Conservation (phyloP, 2,888 invertebrate genomes). For the Caenorhabditis angaria region DNA sequence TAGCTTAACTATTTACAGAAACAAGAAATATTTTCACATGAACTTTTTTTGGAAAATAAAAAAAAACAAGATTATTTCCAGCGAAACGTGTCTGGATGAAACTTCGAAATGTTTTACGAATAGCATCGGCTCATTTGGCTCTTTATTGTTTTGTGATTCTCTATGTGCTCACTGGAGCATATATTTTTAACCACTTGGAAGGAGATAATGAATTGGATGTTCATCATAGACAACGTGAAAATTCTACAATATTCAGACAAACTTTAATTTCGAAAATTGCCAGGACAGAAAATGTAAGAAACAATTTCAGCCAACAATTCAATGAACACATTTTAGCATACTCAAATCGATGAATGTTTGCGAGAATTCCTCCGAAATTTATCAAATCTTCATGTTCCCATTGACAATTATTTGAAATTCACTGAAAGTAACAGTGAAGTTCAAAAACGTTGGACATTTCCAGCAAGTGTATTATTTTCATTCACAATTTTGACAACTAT, state of each 20-base stretch:
- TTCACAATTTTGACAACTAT: constrained; percentile 71
- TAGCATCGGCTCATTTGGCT: constrained; percentile 63
- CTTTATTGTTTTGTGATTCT: constrained; percentile 66
- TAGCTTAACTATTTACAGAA: neutral
- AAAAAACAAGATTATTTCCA: constrained; percentile 14
- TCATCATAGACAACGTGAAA: constrained; percentile 52
- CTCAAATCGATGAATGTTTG: constrained; percentile 53
- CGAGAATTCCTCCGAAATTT: constrained; percentile 61
- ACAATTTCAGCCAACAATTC: neutral
- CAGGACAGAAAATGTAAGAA: constrained; percentile 46
- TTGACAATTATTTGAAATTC: constrained; percentile 67
- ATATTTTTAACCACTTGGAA: constrained; percentile 63
- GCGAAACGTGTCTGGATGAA: constrained; percentile 54
- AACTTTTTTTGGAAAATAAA: neutral
- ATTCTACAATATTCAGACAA: neutral
- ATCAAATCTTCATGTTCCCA: constrained; percentile 57
- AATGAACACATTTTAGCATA: constrained; percentile 33
- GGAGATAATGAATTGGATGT: constrained; percentile 61
- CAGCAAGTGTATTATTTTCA: constrained; percentile 66
- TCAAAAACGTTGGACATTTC: constrained; percentile 66
- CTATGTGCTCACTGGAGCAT: constrained; percentile 66
- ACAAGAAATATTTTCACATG: neutral
- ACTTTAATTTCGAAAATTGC: constrained; percentile 54
- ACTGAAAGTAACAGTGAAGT: constrained; percentile 56
- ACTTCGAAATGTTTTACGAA: constrained; percentile 56